These are phyloP conservation scores for Ptiloglossa arizonensis DNA, from an alignment of 1,140 invertebrate genomes.

Conservation along the genomic window DNA sequence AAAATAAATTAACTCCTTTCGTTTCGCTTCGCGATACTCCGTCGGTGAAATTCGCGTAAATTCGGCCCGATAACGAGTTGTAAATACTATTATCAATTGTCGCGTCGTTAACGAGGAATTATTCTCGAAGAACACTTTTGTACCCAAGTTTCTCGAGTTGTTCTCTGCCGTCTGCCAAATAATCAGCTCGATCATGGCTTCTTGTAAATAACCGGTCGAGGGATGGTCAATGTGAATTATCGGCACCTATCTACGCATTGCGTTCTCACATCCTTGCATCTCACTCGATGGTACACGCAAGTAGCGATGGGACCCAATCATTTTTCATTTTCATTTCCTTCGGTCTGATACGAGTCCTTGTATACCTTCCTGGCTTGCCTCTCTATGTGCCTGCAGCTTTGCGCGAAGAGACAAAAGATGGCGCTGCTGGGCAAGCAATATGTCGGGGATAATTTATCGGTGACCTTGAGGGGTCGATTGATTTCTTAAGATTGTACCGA, in stretches of 20 bases:
- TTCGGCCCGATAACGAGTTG: background rate
- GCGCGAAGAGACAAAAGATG: too few relatives aligned
- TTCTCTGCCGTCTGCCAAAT: background rate
- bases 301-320: constrained; percentile 14
- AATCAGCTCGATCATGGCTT: background rate
- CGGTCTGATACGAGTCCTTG: too few relatives aligned
- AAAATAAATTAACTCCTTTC: constrained; percentile 19
- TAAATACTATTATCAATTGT: constrained; percentile 19
- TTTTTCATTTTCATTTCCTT: too few relatives aligned
- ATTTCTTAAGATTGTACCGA: background rate
- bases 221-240: constrained; percentile 4
- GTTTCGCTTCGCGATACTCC: background rate
- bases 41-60: background rate
- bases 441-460: too few relatives aligned
- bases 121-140: background rate
- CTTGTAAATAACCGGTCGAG: constrained; percentile 36
- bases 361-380: too few relatives aligned
- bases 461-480: background rate
- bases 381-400: too few relatives aligned
- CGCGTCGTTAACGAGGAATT: background rate
- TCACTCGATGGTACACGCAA: background rate
- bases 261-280: background rate
- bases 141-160: background rate
- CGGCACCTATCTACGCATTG: constrained; percentile 18
- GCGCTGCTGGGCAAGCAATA: too few relatives aligned